Evolutionary conservation across 2,797 vertebrate species (phyloP).

Genomic region (Leptatherina wallacei): DNA sequence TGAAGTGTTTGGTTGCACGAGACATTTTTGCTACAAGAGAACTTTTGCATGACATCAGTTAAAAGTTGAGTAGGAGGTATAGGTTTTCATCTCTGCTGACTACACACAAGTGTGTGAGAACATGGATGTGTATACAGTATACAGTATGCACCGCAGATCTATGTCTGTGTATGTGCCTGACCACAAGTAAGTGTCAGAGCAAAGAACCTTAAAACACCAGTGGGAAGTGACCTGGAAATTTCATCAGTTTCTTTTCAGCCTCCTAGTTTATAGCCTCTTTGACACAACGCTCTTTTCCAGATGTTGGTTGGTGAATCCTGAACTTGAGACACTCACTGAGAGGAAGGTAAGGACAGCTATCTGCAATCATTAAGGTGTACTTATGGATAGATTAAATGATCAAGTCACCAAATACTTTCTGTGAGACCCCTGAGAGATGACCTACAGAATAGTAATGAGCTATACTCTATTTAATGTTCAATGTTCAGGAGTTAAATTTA

Average conservation of each 20-base stretch:
- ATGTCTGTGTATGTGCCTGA: background rate
- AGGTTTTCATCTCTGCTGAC: slow-evolving; percentile 20
- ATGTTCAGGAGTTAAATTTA: background rate
- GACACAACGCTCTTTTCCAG: slow-evolving; percentile 62
- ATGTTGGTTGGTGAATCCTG: slow-evolving; percentile 42
- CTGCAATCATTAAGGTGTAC: slow-evolving; percentile 43
- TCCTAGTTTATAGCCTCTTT: slow-evolving; percentile 40
- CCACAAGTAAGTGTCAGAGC: slow-evolving; percentile 12
- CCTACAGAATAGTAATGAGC: slow-evolving; percentile 15
- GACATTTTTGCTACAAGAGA: slow-evolving; percentile 10
- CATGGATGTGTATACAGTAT: background rate
- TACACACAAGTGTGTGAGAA: slow-evolving; percentile 18
- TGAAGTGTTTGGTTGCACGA: slow-evolving; percentile 43
- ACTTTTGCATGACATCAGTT: slow-evolving; percentile 40
- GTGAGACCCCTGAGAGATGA: slow-evolving; percentile 45
- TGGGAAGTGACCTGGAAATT: slow-evolving; percentile 59
- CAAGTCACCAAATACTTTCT: slow-evolving; percentile 53
- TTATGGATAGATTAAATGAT: slow-evolving; percentile 63
- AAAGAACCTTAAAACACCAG: slow-evolving; percentile 22
- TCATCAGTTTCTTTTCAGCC: slow-evolving; percentile 42
- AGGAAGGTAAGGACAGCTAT: background rate
- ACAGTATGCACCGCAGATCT: background rate
- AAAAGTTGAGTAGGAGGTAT: slow-evolving; percentile 11
- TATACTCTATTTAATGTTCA: background rate
- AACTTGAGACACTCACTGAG: slow-evolving; percentile 10